Evolutionary conservation across 2,888 invertebrate species (phyloP).

Genomic region (Volucella bombylans): DNA sequence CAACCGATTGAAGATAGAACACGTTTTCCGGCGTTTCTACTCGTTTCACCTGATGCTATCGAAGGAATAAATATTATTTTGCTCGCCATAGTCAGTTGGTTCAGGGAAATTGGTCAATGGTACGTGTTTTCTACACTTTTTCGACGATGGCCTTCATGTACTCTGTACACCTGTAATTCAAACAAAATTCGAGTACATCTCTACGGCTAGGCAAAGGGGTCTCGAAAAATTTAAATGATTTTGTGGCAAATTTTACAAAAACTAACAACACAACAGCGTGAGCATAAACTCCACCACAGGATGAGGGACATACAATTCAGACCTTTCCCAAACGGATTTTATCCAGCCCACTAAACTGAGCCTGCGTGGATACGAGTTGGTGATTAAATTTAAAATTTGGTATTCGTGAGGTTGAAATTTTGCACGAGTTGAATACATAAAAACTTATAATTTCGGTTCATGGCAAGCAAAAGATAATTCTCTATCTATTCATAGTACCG

Average conservation of each 20-base stretch:
- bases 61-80: constrained; percentile 50
- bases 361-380: constrained; percentile 56
- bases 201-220: background rate
- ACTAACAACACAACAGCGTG: background rate
- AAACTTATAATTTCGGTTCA: constrained; percentile 55
- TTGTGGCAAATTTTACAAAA: constrained; percentile 36
- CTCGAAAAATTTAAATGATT: constrained; percentile 40
- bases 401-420: constrained; percentile 67
- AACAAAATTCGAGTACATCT: constrained; percentile 29
- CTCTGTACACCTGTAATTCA: constrained; percentile 29
- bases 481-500: background rate
- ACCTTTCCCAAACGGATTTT: background rate
- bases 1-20: constrained; percentile 62
- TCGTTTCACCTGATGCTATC: constrained; percentile 30
- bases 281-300: no score
- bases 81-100: background rate
- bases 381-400: constrained; percentile 66
- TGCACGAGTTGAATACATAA: constrained; percentile 65
- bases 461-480: constrained; percentile 32
- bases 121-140: constrained; percentile 48
- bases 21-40: constrained; percentile 39
- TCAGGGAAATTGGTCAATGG: constrained; percentile 52
- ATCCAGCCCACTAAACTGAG: no score
- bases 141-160: background rate
- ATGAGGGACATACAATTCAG: no score